A percentile compares a stretch with the other conserved stretches of the same genome.
These are phyloP conservation scores for Phoxinus dragarum DNA, from an alignment of 2,797 vertebrate genomes.

Conservation along the genomic window DNA sequence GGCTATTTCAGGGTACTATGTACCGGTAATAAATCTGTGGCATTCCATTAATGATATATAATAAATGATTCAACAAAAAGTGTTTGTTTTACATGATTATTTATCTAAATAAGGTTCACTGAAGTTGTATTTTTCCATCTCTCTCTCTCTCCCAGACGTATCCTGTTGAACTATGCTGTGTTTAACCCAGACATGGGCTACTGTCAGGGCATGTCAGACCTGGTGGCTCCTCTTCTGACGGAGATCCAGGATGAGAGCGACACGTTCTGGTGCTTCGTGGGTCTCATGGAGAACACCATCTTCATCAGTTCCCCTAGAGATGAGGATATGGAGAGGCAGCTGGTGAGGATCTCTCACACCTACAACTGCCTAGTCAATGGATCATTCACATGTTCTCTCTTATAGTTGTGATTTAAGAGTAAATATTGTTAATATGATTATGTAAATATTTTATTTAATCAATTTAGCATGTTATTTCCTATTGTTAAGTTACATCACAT, in stretches of 20 bases:
- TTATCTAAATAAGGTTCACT: background rate
- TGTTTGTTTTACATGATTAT: background rate
- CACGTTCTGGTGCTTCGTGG: slow-evolving; percentile 99
- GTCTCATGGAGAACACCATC: slow-evolving; percentile 98
- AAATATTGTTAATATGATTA: background rate
- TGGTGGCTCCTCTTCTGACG: slow-evolving; percentile 95
- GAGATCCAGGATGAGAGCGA: slow-evolving; percentile 96
- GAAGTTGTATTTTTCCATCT: background rate
- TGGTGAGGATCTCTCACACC: slow-evolving; percentile 81
- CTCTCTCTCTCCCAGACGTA: slow-evolving; percentile 78
- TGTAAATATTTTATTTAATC: background rate
- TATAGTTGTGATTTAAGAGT: background rate
- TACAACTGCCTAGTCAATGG: background rate
- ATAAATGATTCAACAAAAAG: background rate
- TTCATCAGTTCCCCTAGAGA: slow-evolving; percentile 96
- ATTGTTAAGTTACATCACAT: background rate
- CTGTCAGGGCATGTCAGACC: slow-evolving; percentile 98
- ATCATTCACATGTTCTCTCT: background rate
- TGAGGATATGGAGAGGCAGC: slow-evolving; percentile 97
- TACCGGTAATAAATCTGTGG: background rate
- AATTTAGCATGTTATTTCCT: background rate
- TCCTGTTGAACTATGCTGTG: slow-evolving; percentile 96
- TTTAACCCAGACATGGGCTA: slow-evolving; percentile 92
- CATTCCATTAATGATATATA: background rate
- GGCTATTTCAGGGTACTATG: background rate